These are phyloP conservation scores for Fragum sueziense DNA, from an alignment of 2,888 invertebrate genomes.

Conservation along the genomic window DNA sequence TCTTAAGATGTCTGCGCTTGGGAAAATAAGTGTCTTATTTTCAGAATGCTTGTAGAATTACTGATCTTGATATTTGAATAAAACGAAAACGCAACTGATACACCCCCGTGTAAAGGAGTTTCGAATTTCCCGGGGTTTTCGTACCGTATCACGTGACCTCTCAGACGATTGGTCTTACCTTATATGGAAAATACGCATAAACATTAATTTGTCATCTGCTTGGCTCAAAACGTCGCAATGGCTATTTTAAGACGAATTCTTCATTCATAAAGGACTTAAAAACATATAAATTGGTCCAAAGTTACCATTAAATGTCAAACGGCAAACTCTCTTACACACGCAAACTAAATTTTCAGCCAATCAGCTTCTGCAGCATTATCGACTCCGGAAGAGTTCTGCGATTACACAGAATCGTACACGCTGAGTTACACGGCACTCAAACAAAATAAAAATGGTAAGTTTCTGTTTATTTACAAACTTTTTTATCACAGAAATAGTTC, in stretches of 20 bases:
- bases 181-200: conserved; percentile 3
- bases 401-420: neutral
- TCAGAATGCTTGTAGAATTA: neutral
- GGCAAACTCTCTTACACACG: neutral
- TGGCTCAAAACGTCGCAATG: neutral
- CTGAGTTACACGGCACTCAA: neutral
- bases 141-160: neutral
- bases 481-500: no score
- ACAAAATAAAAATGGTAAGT: neutral
- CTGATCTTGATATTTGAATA: neutral
- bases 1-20: neutral
- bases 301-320: neutral
- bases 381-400: neutral
- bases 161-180: neutral
- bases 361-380: neutral
- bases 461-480: neutral
- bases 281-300: neutral
- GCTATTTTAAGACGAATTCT: neutral
- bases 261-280: neutral
- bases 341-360: neutral
- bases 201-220: no score
- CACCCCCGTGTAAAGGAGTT: no score
- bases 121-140: neutral
- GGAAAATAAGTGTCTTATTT: neutral
- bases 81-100: no score